Base-by-base conservation (phyloP, 2,888 invertebrate genomes). In the Itoplectis maculator region DNA sequence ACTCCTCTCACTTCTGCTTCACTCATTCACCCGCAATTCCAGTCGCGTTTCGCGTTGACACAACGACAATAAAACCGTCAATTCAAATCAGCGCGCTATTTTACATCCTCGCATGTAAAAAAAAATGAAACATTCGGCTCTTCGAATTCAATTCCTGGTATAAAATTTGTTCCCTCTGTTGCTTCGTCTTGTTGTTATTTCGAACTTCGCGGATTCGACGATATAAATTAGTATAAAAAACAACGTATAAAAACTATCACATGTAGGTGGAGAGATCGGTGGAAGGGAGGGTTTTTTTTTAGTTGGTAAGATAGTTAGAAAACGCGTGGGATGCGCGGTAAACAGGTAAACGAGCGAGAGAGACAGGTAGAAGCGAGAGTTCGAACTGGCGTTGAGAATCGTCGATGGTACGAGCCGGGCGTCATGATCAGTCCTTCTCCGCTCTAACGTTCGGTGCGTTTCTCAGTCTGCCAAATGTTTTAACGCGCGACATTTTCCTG, bases 21-120 rank as follows among this genome's bases (percentile, higher is more conserved):
- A 76, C 79, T 82, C 82, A 82, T 82, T 82, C 81, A 77, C 79
- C 65, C 75, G 59, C 59, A 51, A 79, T 79, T 51, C n/a, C 49
- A 69, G 45, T 74, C 78, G 69, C 77, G 45, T 79, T 70, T 77
- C 59, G 11, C 78, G 35, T 61, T 63, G 13, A 15, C 20, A 42
- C 40, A 65, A 47, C 15, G 61, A 9, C n/a, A 20, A 1, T 15
- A 63, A 54, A 9, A 9, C 11, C 23, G n/a, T 18, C 13, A 49
- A n/a, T 76, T 54, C 11, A 13, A 45, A 15, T 68, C 40, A 40
- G 40, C 54, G 40, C 23, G 15, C 23, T 66, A 45, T 37, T 37
- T 20, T 29, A 49, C 40, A 47, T 15, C 20, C 29, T 18, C 11
- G 0, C 13, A 59, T 61, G 35, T 15, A 18, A 61, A 40, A 40